phyloP scores from a whole-genome alignment of 2,113 vertebrate genomes.

The Scartelaos histophorus region DNA sequence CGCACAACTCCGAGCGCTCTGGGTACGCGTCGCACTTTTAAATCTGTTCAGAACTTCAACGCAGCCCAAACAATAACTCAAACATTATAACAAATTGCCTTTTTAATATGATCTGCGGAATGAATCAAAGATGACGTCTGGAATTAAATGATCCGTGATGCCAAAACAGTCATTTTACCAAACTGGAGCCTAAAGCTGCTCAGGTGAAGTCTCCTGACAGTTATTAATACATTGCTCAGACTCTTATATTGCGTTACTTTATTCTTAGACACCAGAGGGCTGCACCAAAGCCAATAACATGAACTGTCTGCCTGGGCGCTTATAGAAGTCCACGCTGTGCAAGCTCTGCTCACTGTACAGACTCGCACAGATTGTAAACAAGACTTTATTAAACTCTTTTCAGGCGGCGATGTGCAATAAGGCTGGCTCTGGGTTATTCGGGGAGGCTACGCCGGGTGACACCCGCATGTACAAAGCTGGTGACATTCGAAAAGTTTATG shows the following conservation, averaged over 20 bases:
- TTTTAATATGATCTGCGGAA: too few species aligned
- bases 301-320: neutral
- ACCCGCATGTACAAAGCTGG: neutral
- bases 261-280: neutral
- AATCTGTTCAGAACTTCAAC: too few species aligned
- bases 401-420: neutral
- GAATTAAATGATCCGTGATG: too few species aligned
- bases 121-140: too few species aligned
- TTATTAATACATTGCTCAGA: neutral
- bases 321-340: neutral
- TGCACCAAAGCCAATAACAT: constrained; percentile 1
- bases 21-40: too few species aligned
- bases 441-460: neutral
- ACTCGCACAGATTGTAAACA: constrained; percentile 7
- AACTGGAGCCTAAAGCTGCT: too few species aligned
- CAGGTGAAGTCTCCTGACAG: neutral
- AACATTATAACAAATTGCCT: too few species aligned
- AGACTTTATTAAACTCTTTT: constrained; percentile 5
- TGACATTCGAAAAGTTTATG: neutral
- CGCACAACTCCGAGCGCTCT: too few species aligned
- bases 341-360: neutral
- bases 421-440: neutral
- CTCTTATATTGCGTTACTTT: neutral
- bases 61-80: too few species aligned
- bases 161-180: too few species aligned